A percentile compares a stretch with the other conserved stretches of the same genome.
phyloP scores from a whole-genome alignment of 2,888 invertebrate species.

The Synergus japonicus region DNA sequence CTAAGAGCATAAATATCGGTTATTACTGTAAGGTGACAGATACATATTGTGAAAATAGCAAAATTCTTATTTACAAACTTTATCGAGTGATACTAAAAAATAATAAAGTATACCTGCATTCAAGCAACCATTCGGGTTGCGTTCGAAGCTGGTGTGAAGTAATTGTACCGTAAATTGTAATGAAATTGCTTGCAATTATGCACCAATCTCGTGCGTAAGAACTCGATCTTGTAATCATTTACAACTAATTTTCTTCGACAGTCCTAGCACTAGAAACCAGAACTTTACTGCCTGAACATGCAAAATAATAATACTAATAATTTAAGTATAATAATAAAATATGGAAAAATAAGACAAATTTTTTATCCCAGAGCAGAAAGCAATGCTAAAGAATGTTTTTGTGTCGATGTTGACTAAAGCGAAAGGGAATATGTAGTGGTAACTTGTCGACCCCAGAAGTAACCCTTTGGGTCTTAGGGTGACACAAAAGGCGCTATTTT shows the following conservation, averaged over 20 bases:
- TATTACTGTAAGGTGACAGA: slow-evolving; percentile 5
- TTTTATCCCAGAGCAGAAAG: background rate
- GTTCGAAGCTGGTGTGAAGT: slow-evolving; percentile 24
- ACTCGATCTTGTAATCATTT: slow-evolving; percentile 9
- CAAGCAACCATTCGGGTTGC: slow-evolving; percentile 20
- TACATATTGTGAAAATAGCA: slow-evolving; percentile 23
- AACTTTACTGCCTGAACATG: background rate
- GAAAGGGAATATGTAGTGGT: background rate
- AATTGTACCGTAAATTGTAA: slow-evolving; percentile 27
- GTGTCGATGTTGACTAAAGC: background rate
- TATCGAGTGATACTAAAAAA: slow-evolving; percentile 15
- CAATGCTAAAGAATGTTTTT: background rate
- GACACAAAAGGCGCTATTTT: slow-evolving; percentile 44
- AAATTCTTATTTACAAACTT: slow-evolving; percentile 24
- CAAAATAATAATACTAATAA: slow-evolving; percentile 30
- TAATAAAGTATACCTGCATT: slow-evolving; percentile 23
- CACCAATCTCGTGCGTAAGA: slow-evolving; percentile 19
- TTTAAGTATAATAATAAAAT: no score
- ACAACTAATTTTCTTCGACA: slow-evolving; percentile 23
- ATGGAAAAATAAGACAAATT: background rate
- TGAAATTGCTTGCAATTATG: slow-evolving; percentile 35
- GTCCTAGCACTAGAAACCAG: slow-evolving; percentile 4
- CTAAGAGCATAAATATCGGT: slow-evolving; percentile 27
- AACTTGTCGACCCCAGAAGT: slow-evolving; percentile 29
- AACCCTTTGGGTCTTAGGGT: slow-evolving; percentile 33